phyloP scores from a whole-genome alignment of 2,888 invertebrate species.

The Rhagonycha lutea region DNA sequence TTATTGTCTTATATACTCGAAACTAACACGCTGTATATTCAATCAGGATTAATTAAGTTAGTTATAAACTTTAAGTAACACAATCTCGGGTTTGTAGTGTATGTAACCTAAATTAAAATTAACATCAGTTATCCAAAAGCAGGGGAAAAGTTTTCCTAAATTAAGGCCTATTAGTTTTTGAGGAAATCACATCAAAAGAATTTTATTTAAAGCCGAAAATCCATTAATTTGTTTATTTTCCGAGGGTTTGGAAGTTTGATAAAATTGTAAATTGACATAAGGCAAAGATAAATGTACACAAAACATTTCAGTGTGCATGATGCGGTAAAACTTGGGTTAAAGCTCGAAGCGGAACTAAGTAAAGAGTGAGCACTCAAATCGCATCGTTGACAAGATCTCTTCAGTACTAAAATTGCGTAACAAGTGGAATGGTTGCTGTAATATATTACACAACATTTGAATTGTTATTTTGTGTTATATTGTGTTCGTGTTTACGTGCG shows the following conservation, averaged over 20 bases:
- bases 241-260: slow-evolving; percentile 13
- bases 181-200: neutral
- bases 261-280: slow-evolving; percentile 19
- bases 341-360: slow-evolving; percentile 13
- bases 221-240: slow-evolving; percentile 25
- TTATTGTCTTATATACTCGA: neutral
- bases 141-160: neutral
- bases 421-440: slow-evolving; percentile 25
- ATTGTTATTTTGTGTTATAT: neutral
- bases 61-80: neutral
- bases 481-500: neutral
- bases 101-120: neutral
- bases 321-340: slow-evolving; percentile 18
- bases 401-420: slow-evolving; percentile 33
- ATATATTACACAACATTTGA: slow-evolving; percentile 26
- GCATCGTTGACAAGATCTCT: slow-evolving; percentile 33
- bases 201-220: slow-evolving; percentile 10
- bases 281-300: slow-evolving; percentile 13
- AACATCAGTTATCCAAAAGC: neutral
- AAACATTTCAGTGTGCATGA: slow-evolving; percentile 6
- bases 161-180: neutral
- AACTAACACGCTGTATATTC: neutral
- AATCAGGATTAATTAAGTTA: neutral
- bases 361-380: slow-evolving; percentile 31
- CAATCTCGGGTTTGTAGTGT: neutral